Conservation (phyloP, 2,113 vertebrate species). For the Sporophila hypoxantha region DNA sequence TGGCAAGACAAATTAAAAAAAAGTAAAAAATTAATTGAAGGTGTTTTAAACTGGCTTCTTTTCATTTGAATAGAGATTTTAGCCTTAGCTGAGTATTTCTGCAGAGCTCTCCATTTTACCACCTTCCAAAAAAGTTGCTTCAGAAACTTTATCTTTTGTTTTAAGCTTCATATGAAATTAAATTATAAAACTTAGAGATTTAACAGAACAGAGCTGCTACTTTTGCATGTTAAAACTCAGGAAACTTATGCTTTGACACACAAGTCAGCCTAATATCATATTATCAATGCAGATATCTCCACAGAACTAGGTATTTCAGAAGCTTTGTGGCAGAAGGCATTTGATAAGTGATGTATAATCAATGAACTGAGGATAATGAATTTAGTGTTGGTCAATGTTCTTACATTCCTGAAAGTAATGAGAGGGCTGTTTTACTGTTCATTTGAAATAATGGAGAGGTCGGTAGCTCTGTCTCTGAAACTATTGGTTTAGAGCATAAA, state of each 20-base stretch:
- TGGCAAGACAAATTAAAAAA: neutral
- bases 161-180: neutral
- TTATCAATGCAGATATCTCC: neutral
- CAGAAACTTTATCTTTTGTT: neutral
- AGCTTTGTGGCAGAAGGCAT: neutral
- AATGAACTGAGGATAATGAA: neutral
- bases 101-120: neutral
- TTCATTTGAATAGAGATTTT: neutral
- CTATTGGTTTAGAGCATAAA: neutral
- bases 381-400: neutral
- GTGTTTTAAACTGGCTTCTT: rapidly evolving
- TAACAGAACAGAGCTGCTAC: neutral
- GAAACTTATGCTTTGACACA: neutral
- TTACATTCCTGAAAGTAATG: neutral
- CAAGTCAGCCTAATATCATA: neutral
- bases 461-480: neutral
- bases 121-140: neutral
- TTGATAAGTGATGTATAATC: neutral
- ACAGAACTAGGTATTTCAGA: neutral
- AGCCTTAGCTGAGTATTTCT: neutral
- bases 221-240: neutral
- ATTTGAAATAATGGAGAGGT: neutral
- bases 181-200: neutral
- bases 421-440: neutral
- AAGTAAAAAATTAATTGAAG: neutral